Base-by-base conservation (phyloP, 2,888 invertebrate genomes). In the Torymus auratus region DNA sequence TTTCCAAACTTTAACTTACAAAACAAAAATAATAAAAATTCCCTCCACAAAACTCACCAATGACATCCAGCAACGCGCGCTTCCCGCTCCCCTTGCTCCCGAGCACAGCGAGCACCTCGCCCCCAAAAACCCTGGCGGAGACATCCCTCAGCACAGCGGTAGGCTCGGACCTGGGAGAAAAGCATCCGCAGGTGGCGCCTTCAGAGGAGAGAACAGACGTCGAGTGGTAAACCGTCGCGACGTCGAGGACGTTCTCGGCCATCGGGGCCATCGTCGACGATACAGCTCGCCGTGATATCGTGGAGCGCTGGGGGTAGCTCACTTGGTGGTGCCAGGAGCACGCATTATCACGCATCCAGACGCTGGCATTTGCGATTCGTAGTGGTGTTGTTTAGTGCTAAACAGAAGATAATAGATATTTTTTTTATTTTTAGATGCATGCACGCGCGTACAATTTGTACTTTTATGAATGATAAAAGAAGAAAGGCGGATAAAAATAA, bases 61-160 rank as follows among this genome's bases (percentile, higher is more conserved):
- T 96, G 10, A 98, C 98, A 90, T 99, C 98, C 10, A 99, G 92
- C 2, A 99, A 93, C 0, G 98, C 98, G 53, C 97, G 94, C 89
- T 99, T 99, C 0, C 99, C 99, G 85, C 98, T 98, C 95, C 97
- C 98, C 93, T 97, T 97, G 0, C 98, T 97, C 12, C 98, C 98
- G 60, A 98, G 92, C 79, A 98, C 95, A 53, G 98, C 98, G 88
- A 98, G 95, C 73, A 98, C 96, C 91, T 98, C 98, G 5, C 98
- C 98, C 69, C 97, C 96, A 88, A 96, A 96, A 0, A 98, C 96
- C 83, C 95, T 95, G 86, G 98, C 94, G 20, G 96, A 97, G 7
- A 98, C 97, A 92, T 98, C 98, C 91, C 98, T 97, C 14, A 98
- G 93, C 76, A 98, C 97, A 53, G 97, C 94, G 2, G 90, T 91